phyloP scores from a whole-genome alignment of 2,113 vertebrate species.

The Rattus norvegicus region GRCr8 NC_086032.1:88424001-88424500 shows the following conservation, averaged over 20 bases:
- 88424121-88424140: constrained; percentile 12
- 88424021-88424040: background rate
- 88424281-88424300: background rate
- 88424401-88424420: background rate
- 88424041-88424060: background rate
- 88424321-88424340: background rate
- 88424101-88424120: background rate
- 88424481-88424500: constrained; percentile 69
- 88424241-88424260: background rate
- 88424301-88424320: constrained; percentile 19
- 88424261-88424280: constrained; percentile 29
- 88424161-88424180: background rate
- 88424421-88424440: background rate
- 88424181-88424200: constrained; percentile 42
- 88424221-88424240: constrained; percentile 41
- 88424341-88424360: constrained; percentile 11
- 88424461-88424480: constrained; percentile 81
- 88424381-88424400: background rate
- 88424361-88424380: background rate
- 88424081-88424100: constrained; percentile 10
- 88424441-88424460: constrained; percentile 44
- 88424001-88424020: background rate
- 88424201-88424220: background rate
- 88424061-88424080: background rate
- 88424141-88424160: background rate